Base-by-base conservation (phyloP, 2,888 invertebrate genomes). In the Sepioteuthis lessoniana region DNA sequence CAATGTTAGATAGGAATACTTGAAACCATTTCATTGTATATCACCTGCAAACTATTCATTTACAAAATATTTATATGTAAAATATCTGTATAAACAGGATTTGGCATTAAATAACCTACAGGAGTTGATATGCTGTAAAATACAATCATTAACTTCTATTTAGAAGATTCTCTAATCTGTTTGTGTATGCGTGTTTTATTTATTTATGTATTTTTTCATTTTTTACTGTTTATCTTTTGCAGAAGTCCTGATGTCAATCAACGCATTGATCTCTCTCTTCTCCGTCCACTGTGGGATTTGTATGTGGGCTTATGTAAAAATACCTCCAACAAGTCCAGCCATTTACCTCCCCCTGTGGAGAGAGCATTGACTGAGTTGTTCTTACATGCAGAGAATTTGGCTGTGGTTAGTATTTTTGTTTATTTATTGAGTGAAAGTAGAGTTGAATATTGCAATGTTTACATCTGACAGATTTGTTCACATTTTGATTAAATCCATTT, bases 331-430 rank as follows among this genome's bases (percentile, higher is more conserved):
- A 42, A 46, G 47, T 94, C 95, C 0, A 95, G 95, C 28, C 94
- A 95, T 76, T 95, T 97, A 90, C 95, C 96, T 92, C 95, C 96
- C 13, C 96, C 96, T 13, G 95, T 96, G 25, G 95, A 96, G 55
- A 94, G 97, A 42, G 97, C 97, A 35, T 96, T 97, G 46, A 97
- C 97, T 35, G 97, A 97, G 94, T 95, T 97, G 55, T 97, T 97
- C 95, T 95, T 97, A 38, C 96, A 96, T 91, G 96, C 96, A 60
- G 97, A 97, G 95, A 96, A 96, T 94, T 95, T 97, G n/a, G 97
- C 96, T 31, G 60, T 95, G 95, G 96, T 96, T 93, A 95, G 95
- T 95, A 50, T 1, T 60, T 28, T 31, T 91, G 31, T 46, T 31
- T 28, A 46, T 94, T 94, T 93, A 0, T 21, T n/a, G 31, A 4